Conservation (phyloP, 2,113 vertebrate species). For the Acinonyx jubatus region DNA sequence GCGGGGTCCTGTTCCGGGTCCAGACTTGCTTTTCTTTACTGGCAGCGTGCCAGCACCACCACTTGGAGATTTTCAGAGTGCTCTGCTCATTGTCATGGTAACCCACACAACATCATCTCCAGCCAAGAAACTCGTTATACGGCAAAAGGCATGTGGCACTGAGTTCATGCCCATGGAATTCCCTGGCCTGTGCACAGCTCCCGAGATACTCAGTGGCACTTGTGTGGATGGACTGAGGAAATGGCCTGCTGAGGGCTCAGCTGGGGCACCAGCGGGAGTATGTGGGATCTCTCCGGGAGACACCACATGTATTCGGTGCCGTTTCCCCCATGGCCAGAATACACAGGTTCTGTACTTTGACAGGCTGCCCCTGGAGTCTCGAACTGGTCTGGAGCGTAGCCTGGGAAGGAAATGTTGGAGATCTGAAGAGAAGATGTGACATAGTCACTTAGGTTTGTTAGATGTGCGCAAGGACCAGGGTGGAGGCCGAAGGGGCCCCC, state of each 20-base stretch:
- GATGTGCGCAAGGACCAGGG: neutral
- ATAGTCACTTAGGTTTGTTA: neutral
- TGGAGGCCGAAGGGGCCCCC: neutral
- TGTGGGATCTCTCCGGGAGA: neutral
- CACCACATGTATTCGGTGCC: accelerated
- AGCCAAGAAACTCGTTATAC: neutral
- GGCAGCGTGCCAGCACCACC: neutral
- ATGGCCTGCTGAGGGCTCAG: neutral
- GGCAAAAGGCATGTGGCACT: neutral
- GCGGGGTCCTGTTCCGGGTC: neutral
- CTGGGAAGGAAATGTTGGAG: neutral
- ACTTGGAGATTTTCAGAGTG: slow-evolving; percentile 28
- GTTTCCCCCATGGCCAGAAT: neutral
- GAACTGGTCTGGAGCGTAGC: neutral
- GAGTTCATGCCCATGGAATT: neutral
- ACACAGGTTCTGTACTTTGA: neutral
- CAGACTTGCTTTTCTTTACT: neutral
- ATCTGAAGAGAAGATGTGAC: neutral
- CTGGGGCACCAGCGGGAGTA: neutral
- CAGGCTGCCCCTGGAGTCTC: neutral
- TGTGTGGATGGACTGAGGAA: neutral
- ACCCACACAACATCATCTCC: neutral
- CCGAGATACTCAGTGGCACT: neutral
- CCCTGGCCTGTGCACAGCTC: neutral
- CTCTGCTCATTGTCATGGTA: slow-evolving; percentile 48